Evolutionary conservation across 2,888 invertebrate genomes (phyloP).

Genomic region (Gymnoscelis rufifasciata): DNA sequence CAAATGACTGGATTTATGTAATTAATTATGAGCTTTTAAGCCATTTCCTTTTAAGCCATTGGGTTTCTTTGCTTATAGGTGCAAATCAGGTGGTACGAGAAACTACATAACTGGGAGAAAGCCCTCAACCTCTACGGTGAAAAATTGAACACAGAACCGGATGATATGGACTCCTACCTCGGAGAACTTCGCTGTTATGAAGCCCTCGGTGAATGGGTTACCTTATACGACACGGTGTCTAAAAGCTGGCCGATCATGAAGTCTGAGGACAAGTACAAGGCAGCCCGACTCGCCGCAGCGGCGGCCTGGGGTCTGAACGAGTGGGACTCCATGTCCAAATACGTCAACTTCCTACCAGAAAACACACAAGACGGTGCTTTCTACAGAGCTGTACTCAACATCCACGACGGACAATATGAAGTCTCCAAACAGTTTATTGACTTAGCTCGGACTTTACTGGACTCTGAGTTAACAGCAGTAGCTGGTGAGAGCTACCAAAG

Average conservation of each 20-base stretch:
- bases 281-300: conserved; percentile 94
- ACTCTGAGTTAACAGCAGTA: conserved; percentile 97
- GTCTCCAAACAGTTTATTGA: conserved; percentile 89
- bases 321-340: conserved; percentile 96
- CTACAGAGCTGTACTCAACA: conserved; percentile 94
- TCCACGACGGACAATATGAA: conserved; percentile 87
- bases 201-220: conserved; percentile 97
- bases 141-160: conserved; percentile 81
- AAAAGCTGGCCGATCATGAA: conserved; percentile 86
- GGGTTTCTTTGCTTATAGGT: conserved; percentile 34
- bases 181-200: conserved; percentile 98
- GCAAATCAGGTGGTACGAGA: conserved; percentile 97
- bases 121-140: conserved; percentile 92
- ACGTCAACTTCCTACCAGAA: conserved; percentile 92
- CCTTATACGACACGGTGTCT: conserved; percentile 89
- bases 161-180: conserved; percentile 88
- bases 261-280: conserved; percentile 78
- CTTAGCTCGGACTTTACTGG: conserved; percentile 94
- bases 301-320: conserved; percentile 97
- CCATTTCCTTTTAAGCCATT: neutral
- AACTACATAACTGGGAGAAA: conserved; percentile 98
- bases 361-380: conserved; percentile 98
- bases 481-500: conserved; percentile 97
- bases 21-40: no score
- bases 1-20: no score